Evolutionary conservation across 2,888 invertebrate genomes (phyloP).

Genomic region (Nomada ferruginata): DNA sequence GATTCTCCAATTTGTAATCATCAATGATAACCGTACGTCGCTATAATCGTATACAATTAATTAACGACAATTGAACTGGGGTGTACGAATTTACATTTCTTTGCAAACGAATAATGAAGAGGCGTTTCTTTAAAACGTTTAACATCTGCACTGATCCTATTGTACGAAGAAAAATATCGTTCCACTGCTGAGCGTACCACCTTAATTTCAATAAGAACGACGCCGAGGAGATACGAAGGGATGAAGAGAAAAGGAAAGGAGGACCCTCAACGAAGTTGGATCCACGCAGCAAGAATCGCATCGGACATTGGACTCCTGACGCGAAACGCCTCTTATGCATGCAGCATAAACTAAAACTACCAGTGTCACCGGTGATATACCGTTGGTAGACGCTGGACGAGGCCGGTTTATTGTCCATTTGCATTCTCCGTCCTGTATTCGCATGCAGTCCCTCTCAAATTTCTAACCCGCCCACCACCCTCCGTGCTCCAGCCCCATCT

Average conservation of each 20-base stretch:
- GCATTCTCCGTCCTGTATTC: slow-evolving; percentile 70
- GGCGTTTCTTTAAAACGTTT: too few relatives aligned
- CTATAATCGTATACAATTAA: too few relatives aligned
- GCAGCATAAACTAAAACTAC: slow-evolving; percentile 78
- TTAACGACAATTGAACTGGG: too few relatives aligned
- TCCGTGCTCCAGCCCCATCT: slow-evolving; percentile 26
- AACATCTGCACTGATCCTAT: too few relatives aligned
- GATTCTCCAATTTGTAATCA: too few relatives aligned
- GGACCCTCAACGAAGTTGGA: slow-evolving; percentile 34
- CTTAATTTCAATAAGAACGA: neutral
- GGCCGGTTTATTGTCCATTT: slow-evolving; percentile 78
- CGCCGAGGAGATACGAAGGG: neutral
- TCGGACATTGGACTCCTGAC: slow-evolving; percentile 63
- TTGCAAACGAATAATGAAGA: too few relatives aligned
- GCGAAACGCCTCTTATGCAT: slow-evolving; percentile 75
- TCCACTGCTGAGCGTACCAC: neutral
- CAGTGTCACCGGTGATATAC: slow-evolving; percentile 77
- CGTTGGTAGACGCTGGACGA: slow-evolving; percentile 69
- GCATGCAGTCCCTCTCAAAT: slow-evolving; percentile 60
- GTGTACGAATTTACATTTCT: too few relatives aligned
- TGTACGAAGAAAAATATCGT: too few relatives aligned
- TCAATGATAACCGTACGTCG: too few relatives aligned
- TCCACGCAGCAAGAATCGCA: slow-evolving; percentile 57
- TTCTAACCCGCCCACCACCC: slow-evolving; percentile 44
- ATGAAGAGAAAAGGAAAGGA: slow-evolving; percentile 3